These are phyloP conservation scores for Lasius platythorax DNA, from an alignment of 2,888 invertebrate species.

Conservation along the genomic window DNA sequence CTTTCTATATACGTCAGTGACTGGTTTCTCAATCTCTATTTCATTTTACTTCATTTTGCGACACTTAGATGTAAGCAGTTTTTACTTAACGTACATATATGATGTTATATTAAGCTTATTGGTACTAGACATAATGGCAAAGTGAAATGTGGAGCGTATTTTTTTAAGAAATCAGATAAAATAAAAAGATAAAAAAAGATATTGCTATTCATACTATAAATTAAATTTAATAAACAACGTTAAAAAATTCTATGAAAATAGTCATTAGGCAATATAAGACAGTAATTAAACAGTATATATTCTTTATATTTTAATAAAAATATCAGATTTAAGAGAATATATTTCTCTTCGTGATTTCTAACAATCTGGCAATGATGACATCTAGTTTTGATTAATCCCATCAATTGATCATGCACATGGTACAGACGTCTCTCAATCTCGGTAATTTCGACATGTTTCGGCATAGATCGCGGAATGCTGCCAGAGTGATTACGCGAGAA, in stretches of 20 bases:
- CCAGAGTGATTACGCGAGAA: constrained; percentile 42
- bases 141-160: background rate
- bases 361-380: background rate
- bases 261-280: background rate
- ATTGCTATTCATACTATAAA: background rate
- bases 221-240: background rate
- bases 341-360: background rate
- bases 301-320: background rate
- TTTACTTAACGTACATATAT: background rate
- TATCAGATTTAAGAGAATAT: background rate
- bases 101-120: background rate
- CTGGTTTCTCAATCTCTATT: background rate
- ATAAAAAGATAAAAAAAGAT: background rate
- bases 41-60: background rate
- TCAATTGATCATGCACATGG: background rate
- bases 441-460: constrained; percentile 32
- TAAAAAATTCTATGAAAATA: background rate
- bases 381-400: background rate
- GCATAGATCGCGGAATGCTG: constrained; percentile 8
- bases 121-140: background rate
- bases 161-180: background rate
- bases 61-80: background rate
- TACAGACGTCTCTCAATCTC: background rate
- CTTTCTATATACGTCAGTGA: constrained; percentile 20
- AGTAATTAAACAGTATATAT: background rate